These are phyloP conservation scores for Datnioides undecimradiatus DNA, from an alignment of 2,113 vertebrate species.

Conservation along the genomic window DNA sequence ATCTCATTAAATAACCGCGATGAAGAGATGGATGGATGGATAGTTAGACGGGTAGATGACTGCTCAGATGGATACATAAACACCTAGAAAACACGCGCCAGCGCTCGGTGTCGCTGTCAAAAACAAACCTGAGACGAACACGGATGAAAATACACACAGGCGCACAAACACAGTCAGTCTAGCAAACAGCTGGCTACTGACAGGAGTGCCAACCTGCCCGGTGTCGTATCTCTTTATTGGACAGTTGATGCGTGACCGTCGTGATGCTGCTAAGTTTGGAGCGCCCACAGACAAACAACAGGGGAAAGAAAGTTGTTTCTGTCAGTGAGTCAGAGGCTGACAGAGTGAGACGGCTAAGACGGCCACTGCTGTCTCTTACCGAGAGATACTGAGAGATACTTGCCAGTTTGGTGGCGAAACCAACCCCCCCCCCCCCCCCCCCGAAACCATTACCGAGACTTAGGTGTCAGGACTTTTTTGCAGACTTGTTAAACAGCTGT, in stretches of 20 bases:
- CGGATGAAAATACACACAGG: constrained; percentile 6
- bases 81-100: constrained; percentile 40
- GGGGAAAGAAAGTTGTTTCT: constrained; percentile 53
- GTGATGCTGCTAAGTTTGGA: constrained; percentile 66
- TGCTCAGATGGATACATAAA: constrained; percentile 19
- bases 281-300: constrained; percentile 60
- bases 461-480: not conserved
- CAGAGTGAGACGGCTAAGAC: constrained; percentile 21
- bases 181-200: constrained; percentile 81
- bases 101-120: constrained; percentile 59
- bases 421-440: not conserved
- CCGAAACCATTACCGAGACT: constrained; percentile 1
- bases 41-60: constrained; percentile 13
- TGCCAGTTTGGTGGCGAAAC: constrained; percentile 10
- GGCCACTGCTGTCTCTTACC: constrained; percentile 26
- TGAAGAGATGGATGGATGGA: constrained; percentile 48
- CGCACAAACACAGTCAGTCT: constrained; percentile 38
- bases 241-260: constrained; percentile 70
- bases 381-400: not conserved
- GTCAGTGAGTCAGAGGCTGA: constrained; percentile 57
- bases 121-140: constrained; percentile 66
- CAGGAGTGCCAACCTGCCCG: constrained; percentile 70
- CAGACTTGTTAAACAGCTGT: not conserved
- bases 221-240: constrained; percentile 52
- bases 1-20: constrained; percentile 82